phyloP scores from a whole-genome alignment of 1,140 invertebrate species.

The Nephila pilipes region DNA sequence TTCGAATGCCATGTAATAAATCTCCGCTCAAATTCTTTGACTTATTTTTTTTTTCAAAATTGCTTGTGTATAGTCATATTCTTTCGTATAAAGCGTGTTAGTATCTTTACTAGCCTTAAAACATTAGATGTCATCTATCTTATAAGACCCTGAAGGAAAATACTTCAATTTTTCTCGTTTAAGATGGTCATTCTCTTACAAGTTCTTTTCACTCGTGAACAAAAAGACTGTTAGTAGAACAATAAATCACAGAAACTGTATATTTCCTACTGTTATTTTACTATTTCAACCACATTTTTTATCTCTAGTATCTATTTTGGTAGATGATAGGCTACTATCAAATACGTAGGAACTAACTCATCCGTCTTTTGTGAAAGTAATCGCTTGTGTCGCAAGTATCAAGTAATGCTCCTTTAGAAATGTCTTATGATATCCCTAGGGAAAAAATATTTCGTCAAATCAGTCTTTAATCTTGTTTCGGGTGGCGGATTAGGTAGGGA shows the following conservation, averaged over 20 bases:
- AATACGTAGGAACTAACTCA: conserved; percentile 4
- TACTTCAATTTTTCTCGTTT: not conserved
- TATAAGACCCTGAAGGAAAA: not conserved
- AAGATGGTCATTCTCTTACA: not conserved
- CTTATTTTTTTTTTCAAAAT: not conserved
- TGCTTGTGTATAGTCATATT: not conserved
- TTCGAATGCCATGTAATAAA: too few relatives aligned
- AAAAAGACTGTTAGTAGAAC: not conserved
- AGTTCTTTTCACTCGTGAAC: conserved; percentile 9
- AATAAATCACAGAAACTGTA: conserved; percentile 35
- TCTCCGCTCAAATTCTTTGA: too few relatives aligned
- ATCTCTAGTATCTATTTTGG: not conserved
- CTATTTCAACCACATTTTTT: conserved; percentile 11
- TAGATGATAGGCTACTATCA: conserved; percentile 22
- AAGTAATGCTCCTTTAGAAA: not conserved
- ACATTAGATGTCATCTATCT: not conserved
- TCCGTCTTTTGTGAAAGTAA: conserved; percentile 37
- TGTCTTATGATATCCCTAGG: not conserved
- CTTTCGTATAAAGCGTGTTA: not conserved
- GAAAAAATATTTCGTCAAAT: conserved; percentile 13
- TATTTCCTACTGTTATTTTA: conserved; percentile 25
- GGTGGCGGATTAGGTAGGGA: not conserved
- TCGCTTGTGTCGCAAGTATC: not conserved
- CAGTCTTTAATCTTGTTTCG: conserved; percentile 21
- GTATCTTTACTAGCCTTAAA: not conserved